phyloP scores from a whole-genome alignment of 2,113 vertebrate genomes.

The Archilochus colubris region DNA sequence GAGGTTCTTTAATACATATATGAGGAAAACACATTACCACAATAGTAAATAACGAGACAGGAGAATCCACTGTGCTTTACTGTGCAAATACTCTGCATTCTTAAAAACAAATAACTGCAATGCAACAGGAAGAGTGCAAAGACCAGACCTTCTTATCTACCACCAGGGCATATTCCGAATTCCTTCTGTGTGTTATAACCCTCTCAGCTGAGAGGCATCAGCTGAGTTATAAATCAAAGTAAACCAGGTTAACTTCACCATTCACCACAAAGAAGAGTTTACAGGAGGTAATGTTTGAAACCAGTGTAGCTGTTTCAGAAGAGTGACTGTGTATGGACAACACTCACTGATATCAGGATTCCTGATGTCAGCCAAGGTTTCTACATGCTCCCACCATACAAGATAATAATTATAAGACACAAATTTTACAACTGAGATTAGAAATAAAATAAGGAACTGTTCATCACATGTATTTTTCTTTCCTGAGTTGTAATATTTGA shows the following conservation, averaged over 20 bases:
- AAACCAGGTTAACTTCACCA: neutral
- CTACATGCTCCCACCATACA: neutral
- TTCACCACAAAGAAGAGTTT: neutral
- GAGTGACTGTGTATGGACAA: neutral
- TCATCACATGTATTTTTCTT: neutral
- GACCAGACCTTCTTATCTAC: neutral
- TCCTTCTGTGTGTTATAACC: neutral
- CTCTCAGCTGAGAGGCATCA: neutral
- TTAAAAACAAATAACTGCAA: neutral
- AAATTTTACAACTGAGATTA: neutral
- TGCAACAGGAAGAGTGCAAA: neutral
- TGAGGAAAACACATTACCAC: neutral
- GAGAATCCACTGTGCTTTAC: neutral
- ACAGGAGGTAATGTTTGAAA: neutral
- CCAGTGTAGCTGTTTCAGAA: neutral
- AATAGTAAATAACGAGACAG: fast-evolving
- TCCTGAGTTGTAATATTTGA: neutral
- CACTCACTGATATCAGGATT: neutral
- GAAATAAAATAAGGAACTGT: neutral
- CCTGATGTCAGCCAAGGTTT: neutral
- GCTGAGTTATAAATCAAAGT: neutral
- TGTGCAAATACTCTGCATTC: neutral
- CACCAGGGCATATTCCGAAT: neutral
- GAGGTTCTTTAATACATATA: neutral
- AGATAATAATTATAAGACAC: neutral